Evolutionary conservation across 2,888 invertebrate species (phyloP).

Genomic region (Cordylochernes scorpioides): DNA sequence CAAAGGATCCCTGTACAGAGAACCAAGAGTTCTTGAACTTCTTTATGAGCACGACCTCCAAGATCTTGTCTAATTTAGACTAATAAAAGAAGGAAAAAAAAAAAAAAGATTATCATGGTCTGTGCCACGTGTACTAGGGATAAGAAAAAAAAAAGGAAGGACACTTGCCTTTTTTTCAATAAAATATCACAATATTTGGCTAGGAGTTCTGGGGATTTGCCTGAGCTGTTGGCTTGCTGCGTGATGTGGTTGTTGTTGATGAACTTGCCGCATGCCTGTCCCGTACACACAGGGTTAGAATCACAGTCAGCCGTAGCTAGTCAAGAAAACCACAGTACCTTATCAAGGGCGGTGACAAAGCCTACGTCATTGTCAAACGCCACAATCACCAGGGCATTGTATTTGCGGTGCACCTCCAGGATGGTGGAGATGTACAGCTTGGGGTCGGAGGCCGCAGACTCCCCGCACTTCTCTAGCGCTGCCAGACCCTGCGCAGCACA

Average conservation of each 20-base stretch:
- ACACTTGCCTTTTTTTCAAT: slow-evolving; percentile 46
- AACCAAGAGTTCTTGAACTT: no score
- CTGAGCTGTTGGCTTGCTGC: slow-evolving; percentile 42
- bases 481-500: slow-evolving; percentile 66
- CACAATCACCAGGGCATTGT: slow-evolving; percentile 68
- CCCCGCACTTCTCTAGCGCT: slow-evolving; percentile 80
- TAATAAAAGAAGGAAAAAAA: no score
- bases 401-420: slow-evolving; percentile 86
- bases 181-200: slow-evolving; percentile 94
- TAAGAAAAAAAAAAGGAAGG: no score
- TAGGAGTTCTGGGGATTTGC: slow-evolving; percentile 80
- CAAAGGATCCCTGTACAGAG: no score
- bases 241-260: slow-evolving; percentile 94
- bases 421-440: slow-evolving; percentile 91
- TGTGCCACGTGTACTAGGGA: no score
- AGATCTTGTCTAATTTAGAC: no score
- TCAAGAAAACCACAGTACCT: slow-evolving; percentile 7
- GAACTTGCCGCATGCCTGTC: slow-evolving; percentile 69
- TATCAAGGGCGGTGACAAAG: slow-evolving; percentile 16
- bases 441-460: slow-evolving; percentile 72
- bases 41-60: no score
- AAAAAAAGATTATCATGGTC: no score
- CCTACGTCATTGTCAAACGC: slow-evolving; percentile 93
- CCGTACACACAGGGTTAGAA: slow-evolving; percentile 33
- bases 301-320: background rate